phyloP scores from a whole-genome alignment of 2,888 invertebrate species.

The Digitonthophagus gazella region DNA sequence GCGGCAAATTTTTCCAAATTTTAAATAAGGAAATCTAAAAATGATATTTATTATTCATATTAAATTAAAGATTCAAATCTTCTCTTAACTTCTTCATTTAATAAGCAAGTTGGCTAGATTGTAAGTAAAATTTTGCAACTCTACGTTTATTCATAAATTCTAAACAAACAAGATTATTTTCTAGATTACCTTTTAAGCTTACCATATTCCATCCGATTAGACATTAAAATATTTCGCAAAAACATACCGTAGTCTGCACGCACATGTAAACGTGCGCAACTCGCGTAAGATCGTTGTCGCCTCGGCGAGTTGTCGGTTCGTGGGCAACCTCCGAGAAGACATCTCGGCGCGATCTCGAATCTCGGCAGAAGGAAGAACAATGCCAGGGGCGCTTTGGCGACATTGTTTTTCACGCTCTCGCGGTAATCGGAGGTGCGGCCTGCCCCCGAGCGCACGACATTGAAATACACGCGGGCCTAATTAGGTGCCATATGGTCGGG shows the following conservation, averaged over 20 bases:
- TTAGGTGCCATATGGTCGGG: neutral
- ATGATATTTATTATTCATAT: too few relatives aligned
- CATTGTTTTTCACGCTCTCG: neutral
- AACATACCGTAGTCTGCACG: neutral
- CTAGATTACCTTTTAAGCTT: too few relatives aligned
- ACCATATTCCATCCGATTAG: too few relatives aligned
- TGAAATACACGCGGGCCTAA: neutral
- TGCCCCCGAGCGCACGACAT: too few relatives aligned
- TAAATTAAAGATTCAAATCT: too few relatives aligned
- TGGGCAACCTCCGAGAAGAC: neutral
- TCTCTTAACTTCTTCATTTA: too few relatives aligned
- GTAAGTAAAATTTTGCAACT: too few relatives aligned
- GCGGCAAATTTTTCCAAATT: too few relatives aligned
- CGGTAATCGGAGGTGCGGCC: neutral
- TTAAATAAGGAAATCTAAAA: too few relatives aligned
- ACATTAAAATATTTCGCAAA: neutral
- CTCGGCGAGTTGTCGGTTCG: neutral
- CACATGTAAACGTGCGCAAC: neutral
- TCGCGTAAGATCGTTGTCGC: neutral
- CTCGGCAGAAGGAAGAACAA: neutral
- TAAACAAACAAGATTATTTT: too few relatives aligned
- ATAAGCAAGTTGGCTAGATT: too few relatives aligned
- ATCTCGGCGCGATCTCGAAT: neutral
- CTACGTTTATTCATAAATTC: too few relatives aligned
- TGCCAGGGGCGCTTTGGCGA: neutral